Percentiles rank a stretch among this genome's conserved stretches.
Evolutionary conservation across 2,797 vertebrate species (phyloP).

Genomic region (Chiloscyllium punctatum): DNA sequence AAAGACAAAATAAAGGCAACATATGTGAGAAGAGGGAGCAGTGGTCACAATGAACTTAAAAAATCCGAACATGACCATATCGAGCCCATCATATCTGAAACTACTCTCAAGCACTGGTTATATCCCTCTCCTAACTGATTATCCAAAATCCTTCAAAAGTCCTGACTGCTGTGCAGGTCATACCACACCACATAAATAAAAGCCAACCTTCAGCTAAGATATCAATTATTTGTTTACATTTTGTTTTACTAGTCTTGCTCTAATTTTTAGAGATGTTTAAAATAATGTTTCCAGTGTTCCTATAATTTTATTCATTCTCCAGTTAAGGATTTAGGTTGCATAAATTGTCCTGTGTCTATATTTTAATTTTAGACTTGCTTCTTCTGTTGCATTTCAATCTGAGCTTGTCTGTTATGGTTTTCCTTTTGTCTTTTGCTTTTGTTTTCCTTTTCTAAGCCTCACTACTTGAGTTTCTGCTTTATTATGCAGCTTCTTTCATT

Average conservation of each 20-base stretch:
- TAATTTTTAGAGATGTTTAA: neutral
- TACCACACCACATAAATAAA: neutral
- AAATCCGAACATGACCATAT: neutral
- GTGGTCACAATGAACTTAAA: neutral
- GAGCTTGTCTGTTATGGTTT: neutral
- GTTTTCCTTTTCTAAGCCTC: neutral
- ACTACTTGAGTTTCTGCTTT: neutral
- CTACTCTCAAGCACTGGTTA: neutral
- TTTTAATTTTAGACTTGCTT: neutral
- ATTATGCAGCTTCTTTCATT: neutral
- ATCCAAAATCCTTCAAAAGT: neutral
- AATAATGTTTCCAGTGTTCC: neutral
- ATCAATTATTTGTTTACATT: neutral
- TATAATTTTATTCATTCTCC: neutral
- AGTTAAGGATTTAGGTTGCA: neutral
- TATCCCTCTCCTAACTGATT: neutral
- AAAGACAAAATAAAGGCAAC: neutral
- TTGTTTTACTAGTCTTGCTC: neutral
- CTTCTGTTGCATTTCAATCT: neutral
- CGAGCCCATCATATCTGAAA: neutral
- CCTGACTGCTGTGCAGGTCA: neutral
- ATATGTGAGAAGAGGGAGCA: neutral
- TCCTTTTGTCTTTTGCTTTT: neutral
- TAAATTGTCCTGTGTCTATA: neutral
- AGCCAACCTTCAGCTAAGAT: neutral